phyloP scores from a whole-genome alignment of 2,888 invertebrate species.

The Diachrysia chrysitis region DNA sequence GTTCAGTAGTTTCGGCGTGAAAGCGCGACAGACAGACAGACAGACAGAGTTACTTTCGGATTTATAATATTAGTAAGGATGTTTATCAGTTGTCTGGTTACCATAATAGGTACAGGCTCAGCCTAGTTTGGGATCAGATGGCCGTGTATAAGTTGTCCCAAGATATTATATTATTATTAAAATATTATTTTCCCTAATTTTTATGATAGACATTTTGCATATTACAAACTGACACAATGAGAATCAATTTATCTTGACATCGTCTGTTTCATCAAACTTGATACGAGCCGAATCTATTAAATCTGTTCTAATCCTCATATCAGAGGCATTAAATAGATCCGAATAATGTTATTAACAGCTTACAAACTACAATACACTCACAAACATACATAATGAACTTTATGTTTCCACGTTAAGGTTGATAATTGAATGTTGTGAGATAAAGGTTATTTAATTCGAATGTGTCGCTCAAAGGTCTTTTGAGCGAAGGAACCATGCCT shows the following conservation, averaged over 20 bases:
- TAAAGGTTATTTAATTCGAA: conserved; percentile 52
- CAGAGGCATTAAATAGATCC: conserved; percentile 76
- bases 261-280: conserved; percentile 40
- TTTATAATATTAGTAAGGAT: too few relatives aligned
- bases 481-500: conserved; percentile 72
- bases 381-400: conserved; percentile 9
- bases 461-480: conserved; percentile 72
- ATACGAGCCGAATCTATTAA: conserved; percentile 51
- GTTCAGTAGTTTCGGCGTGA: too few relatives aligned
- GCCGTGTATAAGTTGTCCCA: too few relatives aligned
- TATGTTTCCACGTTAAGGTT: conserved; percentile 40
- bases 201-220: conserved; percentile 30
- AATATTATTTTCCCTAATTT: too few relatives aligned
- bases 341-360: conserved; percentile 80
- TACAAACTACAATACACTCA: conserved; percentile 60
- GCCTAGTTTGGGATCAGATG: too few relatives aligned
- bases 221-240: conserved; percentile 45
- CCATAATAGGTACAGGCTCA: too few relatives aligned
- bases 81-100: too few relatives aligned
- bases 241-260: conserved; percentile 31
- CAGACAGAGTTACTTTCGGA: too few relatives aligned
- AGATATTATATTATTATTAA: too few relatives aligned
- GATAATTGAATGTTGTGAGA: conserved; percentile 23
- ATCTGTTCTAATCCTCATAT: conserved; percentile 62
- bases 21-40: too few relatives aligned